Evolutionary conservation across 2,113 vertebrate genomes (phyloP), one percentile per base, ranked within the genome.

Genomic region (Oncorhynchus nerka): DNA sequence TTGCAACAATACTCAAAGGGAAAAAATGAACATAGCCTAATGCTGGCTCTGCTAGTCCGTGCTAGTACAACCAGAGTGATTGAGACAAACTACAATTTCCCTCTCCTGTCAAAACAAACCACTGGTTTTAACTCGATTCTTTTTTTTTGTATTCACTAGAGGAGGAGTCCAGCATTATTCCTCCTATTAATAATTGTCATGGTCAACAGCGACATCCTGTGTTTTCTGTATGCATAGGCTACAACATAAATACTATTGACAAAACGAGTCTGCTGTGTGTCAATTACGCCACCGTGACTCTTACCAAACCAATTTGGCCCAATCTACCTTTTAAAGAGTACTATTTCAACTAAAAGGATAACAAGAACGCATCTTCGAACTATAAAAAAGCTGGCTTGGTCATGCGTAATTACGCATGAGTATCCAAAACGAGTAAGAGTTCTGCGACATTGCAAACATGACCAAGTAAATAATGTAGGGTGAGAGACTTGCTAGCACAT

Each of bases 131-230:
- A 57, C 55, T 57, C 55, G 55, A 57, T 57, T 20, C 16, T 19
- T 20, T 19, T 57, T 57, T 57, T 20, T 19, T 0, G 55, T 20
- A 57, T 7, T 57, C 19, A 57, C 19, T 19, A 57, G 55, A 57
- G 55, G 16, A 57, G 55, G 16, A 57, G 55, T 57, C 55, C 55
- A 57, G 55, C 19, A 20, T 6, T 20, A 57, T 4, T 20, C 20
- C 4, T 13, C 19, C 8, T 9, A 22, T 1, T n/a, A 69, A 69
- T 69, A 45, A 55, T 15, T 67, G 28, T 51, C 62, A 66, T 51
- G 73, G 73, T 75, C 73, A 67, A 75, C 73, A 75, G 73, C 73
- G 73, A 51, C 73, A 66, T 49, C 73, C 24, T 51, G 73, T 28
- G 73, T 49, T 48, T 74, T 57, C 55, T 57, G 5, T 19, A 57